These are phyloP conservation scores for Heteromurus nitidus DNA, from an alignment of 2,888 invertebrate species.

Conservation along the genomic window DNA sequence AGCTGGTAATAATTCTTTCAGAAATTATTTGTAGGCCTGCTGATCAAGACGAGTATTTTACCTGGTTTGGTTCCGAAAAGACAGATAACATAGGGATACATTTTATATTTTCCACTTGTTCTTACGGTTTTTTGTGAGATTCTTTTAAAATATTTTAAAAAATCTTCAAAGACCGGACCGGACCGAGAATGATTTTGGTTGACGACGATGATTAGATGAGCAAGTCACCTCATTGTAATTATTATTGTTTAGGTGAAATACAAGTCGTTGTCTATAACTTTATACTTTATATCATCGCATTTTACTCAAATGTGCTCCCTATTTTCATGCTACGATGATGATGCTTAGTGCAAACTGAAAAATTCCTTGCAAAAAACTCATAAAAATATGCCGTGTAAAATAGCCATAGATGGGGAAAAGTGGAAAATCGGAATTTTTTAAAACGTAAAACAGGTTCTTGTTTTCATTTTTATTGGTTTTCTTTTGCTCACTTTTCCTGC, in stretches of 20 bases:
- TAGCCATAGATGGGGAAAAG: slow-evolving; percentile 20
- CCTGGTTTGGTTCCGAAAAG: no score
- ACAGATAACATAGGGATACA: no score
- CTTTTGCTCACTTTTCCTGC: not conserved
- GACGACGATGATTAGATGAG: slow-evolving; percentile 20
- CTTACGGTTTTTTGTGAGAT: no score
- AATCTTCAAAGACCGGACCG: no score
- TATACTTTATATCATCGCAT: no score
- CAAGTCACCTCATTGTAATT: slow-evolving; percentile 53
- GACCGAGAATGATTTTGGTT: no score
- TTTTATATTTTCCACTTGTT: no score
- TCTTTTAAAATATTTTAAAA: no score
- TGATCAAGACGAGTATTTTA: slow-evolving; percentile 7
- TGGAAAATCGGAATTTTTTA: slow-evolving; percentile 43
- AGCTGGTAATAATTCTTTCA: not conserved
- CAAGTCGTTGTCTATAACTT: no score
- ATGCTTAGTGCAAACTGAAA: no score
- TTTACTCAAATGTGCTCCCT: no score
- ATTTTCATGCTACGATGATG: no score
- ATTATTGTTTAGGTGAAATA: slow-evolving; percentile 42
- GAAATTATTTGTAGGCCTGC: not conserved
- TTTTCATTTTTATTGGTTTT: slow-evolving; percentile 44
- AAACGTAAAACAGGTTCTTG: slow-evolving; percentile 55
- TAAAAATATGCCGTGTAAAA: slow-evolving; percentile 23
- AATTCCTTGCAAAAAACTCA: slow-evolving; percentile 4